Percentiles rank a stretch among this genome's conserved stretches.
phyloP scores from a whole-genome alignment of 2,113 vertebrate genomes.

The Barnardius zonarius region DNA sequence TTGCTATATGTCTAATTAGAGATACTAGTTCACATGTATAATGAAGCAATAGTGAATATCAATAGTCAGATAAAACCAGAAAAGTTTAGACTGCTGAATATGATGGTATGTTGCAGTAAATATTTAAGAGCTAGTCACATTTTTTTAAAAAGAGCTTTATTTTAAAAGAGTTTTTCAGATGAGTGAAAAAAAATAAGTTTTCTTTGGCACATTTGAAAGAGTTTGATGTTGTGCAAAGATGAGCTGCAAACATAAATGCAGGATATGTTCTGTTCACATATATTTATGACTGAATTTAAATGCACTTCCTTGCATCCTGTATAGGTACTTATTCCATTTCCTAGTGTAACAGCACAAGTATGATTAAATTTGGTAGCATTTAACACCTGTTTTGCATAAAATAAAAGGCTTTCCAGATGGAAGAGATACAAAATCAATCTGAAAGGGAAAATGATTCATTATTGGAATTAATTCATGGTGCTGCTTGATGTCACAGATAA shows the following conservation, averaged over 20 bases:
- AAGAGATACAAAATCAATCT: background rate
- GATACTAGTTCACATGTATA: rapidly evolving
- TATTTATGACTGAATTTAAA: background rate
- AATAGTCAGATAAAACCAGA: background rate
- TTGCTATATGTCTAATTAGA: background rate
- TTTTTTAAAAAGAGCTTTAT: background rate
- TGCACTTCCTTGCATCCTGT: background rate
- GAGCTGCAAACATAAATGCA: background rate
- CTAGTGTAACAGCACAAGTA: background rate
- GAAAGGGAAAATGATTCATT: conserved; percentile 13
- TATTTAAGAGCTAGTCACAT: background rate
- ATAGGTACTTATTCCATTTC: background rate
- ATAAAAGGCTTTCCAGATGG: conserved; percentile 19
- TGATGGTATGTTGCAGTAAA: background rate
- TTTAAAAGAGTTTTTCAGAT: background rate
- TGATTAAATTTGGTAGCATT: background rate
- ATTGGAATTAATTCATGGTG: background rate
- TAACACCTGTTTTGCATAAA: conserved; percentile 29
- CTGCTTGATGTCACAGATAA: background rate
- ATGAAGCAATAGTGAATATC: background rate
- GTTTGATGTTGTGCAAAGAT: background rate
- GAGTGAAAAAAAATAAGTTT: background rate
- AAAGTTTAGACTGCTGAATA: background rate
- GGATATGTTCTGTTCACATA: background rate
- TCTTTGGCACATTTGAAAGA: background rate